phyloP scores from a whole-genome alignment of 2,888 invertebrate species.

The Furcula furcula region DNA sequence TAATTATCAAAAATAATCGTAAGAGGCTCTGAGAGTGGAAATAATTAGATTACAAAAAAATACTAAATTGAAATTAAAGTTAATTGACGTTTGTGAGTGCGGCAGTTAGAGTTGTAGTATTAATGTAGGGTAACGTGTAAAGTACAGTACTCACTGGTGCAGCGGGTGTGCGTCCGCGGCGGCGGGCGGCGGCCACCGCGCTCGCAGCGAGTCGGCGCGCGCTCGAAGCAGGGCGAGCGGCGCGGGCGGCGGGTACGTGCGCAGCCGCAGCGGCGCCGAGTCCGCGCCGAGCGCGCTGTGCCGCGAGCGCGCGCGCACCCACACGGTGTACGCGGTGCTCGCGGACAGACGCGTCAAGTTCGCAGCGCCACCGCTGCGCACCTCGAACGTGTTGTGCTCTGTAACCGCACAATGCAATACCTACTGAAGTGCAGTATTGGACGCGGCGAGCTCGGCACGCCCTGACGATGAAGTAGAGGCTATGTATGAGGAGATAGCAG shows the following conservation, averaged over 20 bases:
- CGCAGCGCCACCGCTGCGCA: constrained; percentile 56
- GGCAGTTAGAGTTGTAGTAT: too few species aligned
- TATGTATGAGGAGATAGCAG: too few species aligned
- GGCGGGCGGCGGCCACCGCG: constrained; percentile 86
- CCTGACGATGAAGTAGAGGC: too few species aligned
- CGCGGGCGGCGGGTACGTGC: constrained; percentile 87
- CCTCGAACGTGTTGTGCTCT: constrained; percentile 74
- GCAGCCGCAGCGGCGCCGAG: constrained; percentile 82
- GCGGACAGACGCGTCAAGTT: constrained; percentile 84
- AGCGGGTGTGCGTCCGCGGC: constrained; percentile 44
- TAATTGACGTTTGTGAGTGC: too few species aligned
- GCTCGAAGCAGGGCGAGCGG: constrained; percentile 74
- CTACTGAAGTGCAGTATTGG: too few species aligned
- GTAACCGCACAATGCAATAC: too few species aligned
- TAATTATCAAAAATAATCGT: too few species aligned
- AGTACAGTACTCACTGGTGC: constrained; percentile 43
- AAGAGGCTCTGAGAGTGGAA: too few species aligned
- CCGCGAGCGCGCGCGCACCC: constrained; percentile 88
- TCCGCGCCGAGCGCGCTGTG: constrained; percentile 83
- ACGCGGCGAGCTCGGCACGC: too few species aligned
- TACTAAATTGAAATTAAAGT: too few species aligned
- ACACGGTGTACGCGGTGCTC: constrained; percentile 86
- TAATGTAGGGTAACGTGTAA: too few species aligned
- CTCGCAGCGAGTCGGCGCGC: constrained; percentile 77
- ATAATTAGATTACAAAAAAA: too few species aligned